Evolutionary conservation across 2,888 invertebrate species (phyloP), one percentile per base, ranked within the genome.

Genomic region (Isoperla grammatica): DNA sequence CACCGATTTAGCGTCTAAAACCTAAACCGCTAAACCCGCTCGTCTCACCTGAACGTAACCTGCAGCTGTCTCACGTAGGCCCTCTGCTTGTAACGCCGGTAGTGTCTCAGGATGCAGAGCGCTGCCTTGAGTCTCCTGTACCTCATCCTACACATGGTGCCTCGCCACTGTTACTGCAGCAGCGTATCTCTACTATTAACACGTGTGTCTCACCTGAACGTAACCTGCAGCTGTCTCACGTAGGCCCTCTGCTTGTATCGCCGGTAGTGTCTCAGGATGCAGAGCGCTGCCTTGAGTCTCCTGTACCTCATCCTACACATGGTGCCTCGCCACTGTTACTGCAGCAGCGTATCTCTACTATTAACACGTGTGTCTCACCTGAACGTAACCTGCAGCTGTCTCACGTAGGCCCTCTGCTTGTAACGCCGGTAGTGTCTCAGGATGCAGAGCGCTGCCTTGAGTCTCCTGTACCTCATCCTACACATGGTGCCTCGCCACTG

Each of bases 141-240:
- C 54, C 86, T 82, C 70, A 82, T 81, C 19, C 98, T 79, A 9
- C 90, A 90, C 20, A 88, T 70, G 1, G 81, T 80, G 20, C 94
- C 98, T 67, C 97, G 82, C 85, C 95, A 95, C 75, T 94, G 89
- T 78, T 97, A 98, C 79, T 99, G 98, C 66, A 99, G 81, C 70
- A 96, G 81, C n/a, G n/a, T n/a, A n/a, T n/a, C n/a, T n/a, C n/a
- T n/a, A n/a, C n/a, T n/a, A n/a, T n/a, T n/a, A n/a, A n/a, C n/a
- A n/a, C n/a, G n/a, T 4, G 17, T 17, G 43, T 15, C 68, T 57
- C 67, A 79, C 80, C 71, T 75, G 73, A 90, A 90, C 29, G 82
- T 81, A 13, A 74, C 73, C 48, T 84, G 78, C 50, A 91, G 74
- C 46, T 81, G 78, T 20, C 79, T 77, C 5, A 93, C 76, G 71